A percentile compares a stretch with the other conserved stretches of the same genome.
Evolutionary conservation across 2,888 invertebrate genomes (phyloP).

Genomic region (Hirudinaria manillensis): DNA sequence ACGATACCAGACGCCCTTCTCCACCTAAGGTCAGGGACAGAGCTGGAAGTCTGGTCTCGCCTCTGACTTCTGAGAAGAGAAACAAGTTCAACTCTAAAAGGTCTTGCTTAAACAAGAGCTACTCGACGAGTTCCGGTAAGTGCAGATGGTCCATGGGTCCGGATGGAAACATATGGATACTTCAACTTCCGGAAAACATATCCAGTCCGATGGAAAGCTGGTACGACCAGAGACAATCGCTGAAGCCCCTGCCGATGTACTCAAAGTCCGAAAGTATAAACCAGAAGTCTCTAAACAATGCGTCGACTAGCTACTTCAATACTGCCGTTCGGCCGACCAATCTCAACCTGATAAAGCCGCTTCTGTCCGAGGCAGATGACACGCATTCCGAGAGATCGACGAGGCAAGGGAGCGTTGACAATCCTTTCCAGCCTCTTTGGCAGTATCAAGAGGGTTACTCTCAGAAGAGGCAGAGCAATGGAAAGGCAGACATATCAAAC

Average conservation of each 20-base stretch:
- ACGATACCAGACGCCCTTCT: background rate
- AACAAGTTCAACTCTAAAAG: background rate
- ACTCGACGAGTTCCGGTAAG: background rate
- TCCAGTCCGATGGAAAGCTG: constrained; percentile 17
- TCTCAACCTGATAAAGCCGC: background rate
- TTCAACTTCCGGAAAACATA: constrained; percentile 30
- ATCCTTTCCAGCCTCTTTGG: constrained; percentile 15
- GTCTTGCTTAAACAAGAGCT: constrained; percentile 10
- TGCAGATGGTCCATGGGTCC: constrained; percentile 35
- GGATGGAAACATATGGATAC: constrained; percentile 34
- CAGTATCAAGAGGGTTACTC: constrained; percentile 11
- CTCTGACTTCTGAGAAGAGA: background rate
- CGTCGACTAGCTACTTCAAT: background rate
- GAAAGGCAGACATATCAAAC: constrained; percentile 17
- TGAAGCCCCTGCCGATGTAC: background rate
- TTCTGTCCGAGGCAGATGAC: background rate
- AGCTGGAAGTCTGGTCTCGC: background rate
- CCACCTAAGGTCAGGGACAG: background rate
- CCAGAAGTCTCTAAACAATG: background rate
- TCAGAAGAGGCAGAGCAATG: background rate
- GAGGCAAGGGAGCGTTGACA: background rate
- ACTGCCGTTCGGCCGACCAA: background rate
- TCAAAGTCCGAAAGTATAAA: background rate
- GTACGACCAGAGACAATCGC: background rate
- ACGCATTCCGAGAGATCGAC: background rate